Evolutionary conservation across 2,113 vertebrate genomes (phyloP).

Genomic region (Pedionomus torquatus): DNA sequence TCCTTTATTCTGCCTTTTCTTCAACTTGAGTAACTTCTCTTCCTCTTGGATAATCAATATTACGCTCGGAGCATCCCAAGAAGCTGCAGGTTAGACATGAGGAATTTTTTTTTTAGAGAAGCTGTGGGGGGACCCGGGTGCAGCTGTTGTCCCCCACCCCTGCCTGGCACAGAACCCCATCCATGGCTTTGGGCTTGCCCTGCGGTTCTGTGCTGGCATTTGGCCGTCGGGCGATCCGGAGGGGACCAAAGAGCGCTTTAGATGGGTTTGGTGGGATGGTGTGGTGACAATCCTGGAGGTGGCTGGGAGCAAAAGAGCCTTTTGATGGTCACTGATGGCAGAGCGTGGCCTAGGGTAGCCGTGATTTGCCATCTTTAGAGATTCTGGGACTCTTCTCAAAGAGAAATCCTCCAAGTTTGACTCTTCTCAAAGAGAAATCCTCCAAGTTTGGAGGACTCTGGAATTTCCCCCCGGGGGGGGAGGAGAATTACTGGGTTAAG

Average conservation of each 20-base stretch:
- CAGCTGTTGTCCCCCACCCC: too few species aligned
- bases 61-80: background rate
- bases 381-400: background rate
- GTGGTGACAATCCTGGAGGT: background rate
- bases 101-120: background rate
- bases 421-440: background rate
- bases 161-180: background rate
- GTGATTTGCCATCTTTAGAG: background rate
- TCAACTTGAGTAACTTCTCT: background rate
- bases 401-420: background rate
- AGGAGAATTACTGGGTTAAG: background rate
- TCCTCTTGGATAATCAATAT: background rate
- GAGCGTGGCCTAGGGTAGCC: background rate
- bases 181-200: background rate
- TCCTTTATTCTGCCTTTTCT: fast-evolving
- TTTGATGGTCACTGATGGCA: fast-evolving
- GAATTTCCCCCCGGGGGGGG: background rate
- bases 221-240: fast-evolving
- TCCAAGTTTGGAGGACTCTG: background rate
- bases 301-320: background rate
- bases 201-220: background rate
- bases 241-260: background rate
- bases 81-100: fast-evolving
- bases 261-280: background rate
- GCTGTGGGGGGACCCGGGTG: fast-evolving